These are phyloP conservation scores for Gobio occitaniae DNA, from an alignment of 2,797 vertebrate genomes.

Conservation along the genomic window DNA sequence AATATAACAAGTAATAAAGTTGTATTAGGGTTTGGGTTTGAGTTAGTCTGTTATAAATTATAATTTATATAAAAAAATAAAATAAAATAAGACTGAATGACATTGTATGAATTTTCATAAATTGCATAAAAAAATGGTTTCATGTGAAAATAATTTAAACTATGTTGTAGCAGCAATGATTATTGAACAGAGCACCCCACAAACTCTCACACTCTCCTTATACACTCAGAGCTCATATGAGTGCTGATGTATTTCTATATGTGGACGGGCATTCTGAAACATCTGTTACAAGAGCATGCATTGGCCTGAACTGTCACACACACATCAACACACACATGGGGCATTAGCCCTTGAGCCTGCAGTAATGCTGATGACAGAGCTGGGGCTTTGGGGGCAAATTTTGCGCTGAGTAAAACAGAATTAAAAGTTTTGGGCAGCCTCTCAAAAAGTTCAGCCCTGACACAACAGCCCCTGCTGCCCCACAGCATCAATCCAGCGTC, in stretches of 20 bases:
- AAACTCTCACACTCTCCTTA: not conserved
- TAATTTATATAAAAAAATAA: no score
- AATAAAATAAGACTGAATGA: not conserved
- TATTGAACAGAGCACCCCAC: not conserved
- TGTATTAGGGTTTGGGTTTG: not conserved
- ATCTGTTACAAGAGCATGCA: slow-evolving; percentile 40
- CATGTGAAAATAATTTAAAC: not conserved
- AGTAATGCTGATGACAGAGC: slow-evolving; percentile 30
- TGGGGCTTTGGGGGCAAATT: slow-evolving; percentile 40
- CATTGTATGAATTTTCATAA: not conserved
- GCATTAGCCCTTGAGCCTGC: slow-evolving; percentile 27
- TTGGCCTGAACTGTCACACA: slow-evolving; percentile 9
- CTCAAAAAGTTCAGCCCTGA: slow-evolving; percentile 45
- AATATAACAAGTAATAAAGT: not conserved
- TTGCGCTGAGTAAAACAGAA: slow-evolving; percentile 28
- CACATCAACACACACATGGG: slow-evolving; percentile 13
- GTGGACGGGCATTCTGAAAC: slow-evolving; percentile 10
- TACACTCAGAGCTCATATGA: not conserved
- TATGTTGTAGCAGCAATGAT: not conserved
- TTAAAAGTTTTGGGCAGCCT: slow-evolving; percentile 55
- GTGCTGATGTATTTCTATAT: slow-evolving; percentile 8
- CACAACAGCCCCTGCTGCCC: slow-evolving; percentile 28
- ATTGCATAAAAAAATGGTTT: not conserved
- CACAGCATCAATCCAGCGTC: slow-evolving; percentile 41
- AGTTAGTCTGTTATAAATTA: not conserved